Evolutionary conservation across 2,113 vertebrate species (phyloP).

Genomic region (Oryzias woworae): DNA sequence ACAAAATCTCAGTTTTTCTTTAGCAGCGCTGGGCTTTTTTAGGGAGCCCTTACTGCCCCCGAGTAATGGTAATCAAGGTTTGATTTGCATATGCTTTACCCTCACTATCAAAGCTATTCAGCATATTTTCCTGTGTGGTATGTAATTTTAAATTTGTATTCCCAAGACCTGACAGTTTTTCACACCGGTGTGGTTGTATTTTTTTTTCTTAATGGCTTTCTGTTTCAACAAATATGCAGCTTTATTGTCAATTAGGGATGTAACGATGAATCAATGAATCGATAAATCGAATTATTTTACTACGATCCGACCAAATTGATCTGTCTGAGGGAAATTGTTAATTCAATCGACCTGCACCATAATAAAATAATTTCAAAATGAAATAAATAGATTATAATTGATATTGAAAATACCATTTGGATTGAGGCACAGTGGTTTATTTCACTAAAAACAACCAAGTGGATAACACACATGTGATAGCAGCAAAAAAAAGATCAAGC

Average conservation of each 20-base stretch:
- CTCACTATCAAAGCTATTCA: constrained; percentile 67
- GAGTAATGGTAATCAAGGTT: constrained; percentile 34
- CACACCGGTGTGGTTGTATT: constrained; percentile 9
- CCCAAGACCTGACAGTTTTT: constrained; percentile 13
- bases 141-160: constrained; percentile 16
- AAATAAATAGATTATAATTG: too few relatives aligned
- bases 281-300: too few relatives aligned
- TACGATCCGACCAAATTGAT: too few relatives aligned
- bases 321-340: too few relatives aligned
- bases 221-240: constrained; percentile 1
- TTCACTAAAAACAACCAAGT: too few relatives aligned
- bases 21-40: constrained; percentile 16
- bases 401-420: too few relatives aligned
- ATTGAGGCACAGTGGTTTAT: too few relatives aligned
- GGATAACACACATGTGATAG: too few relatives aligned
- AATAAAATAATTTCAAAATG: too few relatives aligned
- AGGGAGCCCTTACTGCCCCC: constrained; percentile 15
- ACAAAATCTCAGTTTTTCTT: constrained; percentile 15
- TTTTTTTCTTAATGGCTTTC: constrained; percentile 6
- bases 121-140: constrained; percentile 15
- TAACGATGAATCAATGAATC: too few relatives aligned
- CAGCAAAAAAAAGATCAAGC: too few relatives aligned
- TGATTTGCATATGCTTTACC: constrained; percentile 41
- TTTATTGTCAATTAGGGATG: constrained; percentile 3
- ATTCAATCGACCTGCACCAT: too few relatives aligned